These are phyloP conservation scores for Umimayanthus kanabou DNA, from an alignment of 92 coral and sea anemone genomes.

Conservation along the genomic window DNA sequence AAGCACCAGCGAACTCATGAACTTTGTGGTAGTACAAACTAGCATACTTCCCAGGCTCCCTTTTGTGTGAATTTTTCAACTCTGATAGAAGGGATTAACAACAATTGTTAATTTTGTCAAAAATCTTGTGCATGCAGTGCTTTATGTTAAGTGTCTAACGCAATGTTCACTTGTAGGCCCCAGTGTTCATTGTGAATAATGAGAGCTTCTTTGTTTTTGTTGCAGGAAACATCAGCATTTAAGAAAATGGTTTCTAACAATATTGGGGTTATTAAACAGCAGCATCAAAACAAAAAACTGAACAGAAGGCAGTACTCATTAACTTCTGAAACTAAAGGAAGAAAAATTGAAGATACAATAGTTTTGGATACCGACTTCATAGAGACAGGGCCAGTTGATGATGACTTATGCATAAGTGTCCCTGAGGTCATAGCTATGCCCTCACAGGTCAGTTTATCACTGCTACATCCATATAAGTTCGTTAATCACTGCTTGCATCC, in stretches of 20 bases:
- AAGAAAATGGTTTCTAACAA: conserved; percentile 34
- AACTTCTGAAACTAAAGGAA: not conserved
- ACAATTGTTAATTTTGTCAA: too few species aligned
- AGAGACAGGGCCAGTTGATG: conserved; percentile 28
- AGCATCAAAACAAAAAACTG: not conserved
- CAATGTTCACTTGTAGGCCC: too few species aligned
- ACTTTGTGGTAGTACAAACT: too few species aligned
- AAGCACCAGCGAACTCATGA: too few species aligned
- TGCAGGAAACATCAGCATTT: conserved; percentile 25
- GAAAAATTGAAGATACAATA: not conserved
- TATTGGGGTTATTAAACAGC: conserved; percentile 1
- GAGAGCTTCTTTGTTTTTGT: not conserved
- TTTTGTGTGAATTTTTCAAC: too few species aligned
- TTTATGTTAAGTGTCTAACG: too few species aligned
- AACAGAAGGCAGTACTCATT: not conserved
- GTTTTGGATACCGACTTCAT: not conserved
- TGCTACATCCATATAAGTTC: not conserved
- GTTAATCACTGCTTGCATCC: not conserved
- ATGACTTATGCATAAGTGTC: conserved; percentile 37
- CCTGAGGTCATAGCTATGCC: conserved; percentile 34
- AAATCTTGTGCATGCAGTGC: too few species aligned
- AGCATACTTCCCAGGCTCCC: too few species aligned
- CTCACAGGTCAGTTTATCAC: conserved; percentile 1
- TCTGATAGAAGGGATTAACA: too few species aligned
- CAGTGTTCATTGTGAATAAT: not conserved